These are phyloP conservation scores for Agrilus cyanescens DNA, from an alignment of 2,888 invertebrate genomes.

Conservation along the genomic window DNA sequence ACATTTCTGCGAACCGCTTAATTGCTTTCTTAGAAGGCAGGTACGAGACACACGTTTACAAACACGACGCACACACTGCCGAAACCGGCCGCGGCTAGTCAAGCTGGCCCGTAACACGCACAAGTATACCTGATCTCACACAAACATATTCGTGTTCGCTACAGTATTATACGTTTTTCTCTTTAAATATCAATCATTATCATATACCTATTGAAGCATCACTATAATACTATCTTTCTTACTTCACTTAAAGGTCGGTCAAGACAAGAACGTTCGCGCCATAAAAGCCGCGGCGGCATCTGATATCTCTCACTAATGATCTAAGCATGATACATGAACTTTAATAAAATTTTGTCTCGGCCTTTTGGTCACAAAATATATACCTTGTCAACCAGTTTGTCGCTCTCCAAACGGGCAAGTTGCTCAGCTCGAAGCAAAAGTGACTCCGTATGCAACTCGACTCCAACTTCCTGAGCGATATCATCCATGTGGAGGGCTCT, in stretches of 20 bases:
- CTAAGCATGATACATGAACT: conserved; percentile 35
- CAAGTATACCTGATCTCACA: no score
- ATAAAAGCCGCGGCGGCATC: conserved; percentile 58
- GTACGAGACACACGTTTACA: no score
- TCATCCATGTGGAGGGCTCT: conserved; percentile 77
- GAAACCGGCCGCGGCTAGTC: no score
- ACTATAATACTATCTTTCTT: conserved; percentile 40
- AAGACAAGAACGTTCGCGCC: conserved; percentile 68
- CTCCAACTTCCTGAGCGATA: conserved; percentile 66
- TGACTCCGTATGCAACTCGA: conserved; percentile 74
- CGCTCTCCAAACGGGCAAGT: conserved; percentile 65
- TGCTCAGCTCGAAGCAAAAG: conserved; percentile 78
- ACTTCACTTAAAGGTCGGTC: conserved; percentile 73
- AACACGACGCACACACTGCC: no score
- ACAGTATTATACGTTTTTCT: no score
- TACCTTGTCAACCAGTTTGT: conserved; percentile 75
- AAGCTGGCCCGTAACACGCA: no score
- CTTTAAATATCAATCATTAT: no score
- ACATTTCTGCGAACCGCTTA: no score
- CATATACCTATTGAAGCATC: no score
- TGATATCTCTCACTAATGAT: conserved; percentile 62
- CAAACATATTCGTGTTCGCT: no score
- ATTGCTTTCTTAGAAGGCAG: no score
- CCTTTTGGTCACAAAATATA: conserved; percentile 15
- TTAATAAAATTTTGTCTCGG: background rate